These are phyloP conservation scores for Cyprinodon tularosa DNA, from an alignment of 2,113 vertebrate species.

Conservation along the genomic window DNA sequence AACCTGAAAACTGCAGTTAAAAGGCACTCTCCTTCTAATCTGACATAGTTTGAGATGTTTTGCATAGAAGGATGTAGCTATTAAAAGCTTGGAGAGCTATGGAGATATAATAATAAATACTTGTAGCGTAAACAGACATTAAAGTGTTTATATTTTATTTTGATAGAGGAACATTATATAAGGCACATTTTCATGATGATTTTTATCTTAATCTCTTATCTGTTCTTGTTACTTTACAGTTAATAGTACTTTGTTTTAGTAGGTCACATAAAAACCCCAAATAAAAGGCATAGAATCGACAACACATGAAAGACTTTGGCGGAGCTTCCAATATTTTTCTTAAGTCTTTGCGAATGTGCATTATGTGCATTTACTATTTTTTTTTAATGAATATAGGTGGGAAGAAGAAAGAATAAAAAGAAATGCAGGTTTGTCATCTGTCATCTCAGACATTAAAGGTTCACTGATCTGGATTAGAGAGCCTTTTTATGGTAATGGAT, in stretches of 20 bases:
- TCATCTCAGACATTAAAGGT: slow-evolving; percentile 37
- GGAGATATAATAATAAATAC: neutral
- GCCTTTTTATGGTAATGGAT: slow-evolving; percentile 19
- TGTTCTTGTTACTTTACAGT: too few relatives aligned
- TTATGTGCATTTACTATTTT: neutral
- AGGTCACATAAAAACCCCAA: too few relatives aligned
- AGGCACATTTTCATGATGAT: too few relatives aligned
- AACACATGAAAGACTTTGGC: too few relatives aligned
- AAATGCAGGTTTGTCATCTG: slow-evolving; percentile 9
- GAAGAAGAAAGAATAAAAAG: neutral
- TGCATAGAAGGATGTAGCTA: neutral
- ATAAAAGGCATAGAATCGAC: too few relatives aligned
- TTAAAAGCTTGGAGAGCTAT: neutral
- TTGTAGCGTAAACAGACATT: neutral
- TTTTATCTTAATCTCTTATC: too few relatives aligned
- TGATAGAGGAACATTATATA: too few relatives aligned
- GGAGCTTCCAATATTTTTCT: too few relatives aligned
- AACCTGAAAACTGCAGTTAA: neutral
- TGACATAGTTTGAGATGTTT: neutral
- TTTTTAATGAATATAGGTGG: neutral
- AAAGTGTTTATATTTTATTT: too few relatives aligned
- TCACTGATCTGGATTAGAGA: slow-evolving; percentile 28
- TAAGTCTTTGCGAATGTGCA: too few relatives aligned
- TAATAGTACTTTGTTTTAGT: too few relatives aligned
- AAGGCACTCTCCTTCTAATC: neutral